Percentiles rank a stretch among this genome's conserved stretches.
Conservation (phyloP, 2,113 vertebrate species). For the Sarotherodon lohbergeri region DNA sequence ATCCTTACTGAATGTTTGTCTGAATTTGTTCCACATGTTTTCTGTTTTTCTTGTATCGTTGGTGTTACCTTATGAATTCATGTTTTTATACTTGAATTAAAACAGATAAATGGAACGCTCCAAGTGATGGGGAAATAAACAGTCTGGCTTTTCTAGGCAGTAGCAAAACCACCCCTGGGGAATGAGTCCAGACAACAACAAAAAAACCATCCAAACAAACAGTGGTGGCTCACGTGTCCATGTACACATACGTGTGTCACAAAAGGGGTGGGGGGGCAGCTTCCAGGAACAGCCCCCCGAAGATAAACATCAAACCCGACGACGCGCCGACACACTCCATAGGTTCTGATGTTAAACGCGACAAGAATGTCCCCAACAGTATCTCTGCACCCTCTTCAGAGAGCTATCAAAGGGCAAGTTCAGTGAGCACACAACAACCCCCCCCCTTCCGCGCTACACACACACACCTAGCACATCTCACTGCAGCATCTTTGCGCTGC, state of each 20-base stretch:
- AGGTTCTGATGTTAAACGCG: slow-evolving; percentile 57
- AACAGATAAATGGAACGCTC: not conserved
- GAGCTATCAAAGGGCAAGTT: slow-evolving; percentile 61
- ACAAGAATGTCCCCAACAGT: slow-evolving; percentile 51
- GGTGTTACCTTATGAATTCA: not conserved
- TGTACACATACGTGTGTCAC: not conserved
- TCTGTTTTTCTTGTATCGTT: not conserved
- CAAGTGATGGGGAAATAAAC: not conserved
- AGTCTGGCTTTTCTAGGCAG: not conserved
- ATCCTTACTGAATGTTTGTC: not conserved
- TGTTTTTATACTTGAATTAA: not conserved
- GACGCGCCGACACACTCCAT: slow-evolving; percentile 43
- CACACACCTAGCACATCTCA: slow-evolving; percentile 26
- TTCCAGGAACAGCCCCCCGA: slow-evolving; percentile 3
- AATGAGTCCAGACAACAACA: slow-evolving; percentile 25
- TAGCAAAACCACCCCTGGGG: not conserved
- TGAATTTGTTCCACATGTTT: not conserved
- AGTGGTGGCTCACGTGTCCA: not conserved
- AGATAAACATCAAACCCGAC: slow-evolving; percentile 48
- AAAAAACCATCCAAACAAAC: slow-evolving; percentile 2
- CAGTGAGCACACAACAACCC: slow-evolving; percentile 31
- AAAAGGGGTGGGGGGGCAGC: not conserved
- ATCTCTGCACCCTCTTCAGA: slow-evolving; percentile 43
- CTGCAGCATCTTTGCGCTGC: slow-evolving; percentile 54
- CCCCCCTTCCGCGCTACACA: not conserved